Evolutionary conservation across 2,113 vertebrate species (phyloP).

Genomic region (Chascanopsetta lugubris): DNA sequence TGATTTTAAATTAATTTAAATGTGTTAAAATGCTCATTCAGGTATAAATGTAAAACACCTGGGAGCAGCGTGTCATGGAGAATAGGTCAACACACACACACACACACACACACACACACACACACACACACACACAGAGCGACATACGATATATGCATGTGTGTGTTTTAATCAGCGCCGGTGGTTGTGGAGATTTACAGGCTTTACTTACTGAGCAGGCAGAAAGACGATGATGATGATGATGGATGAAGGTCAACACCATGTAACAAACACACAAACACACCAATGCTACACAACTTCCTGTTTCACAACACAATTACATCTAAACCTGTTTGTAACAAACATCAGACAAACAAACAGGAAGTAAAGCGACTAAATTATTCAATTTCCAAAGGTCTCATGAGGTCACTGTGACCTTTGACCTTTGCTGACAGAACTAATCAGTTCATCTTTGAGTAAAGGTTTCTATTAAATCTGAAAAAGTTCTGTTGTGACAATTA

Average conservation of each 20-base stretch:
- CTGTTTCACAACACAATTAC: background rate
- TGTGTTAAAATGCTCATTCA: slow-evolving; percentile 41
- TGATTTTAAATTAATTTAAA: too few relatives aligned
- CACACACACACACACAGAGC: slow-evolving; percentile 41
- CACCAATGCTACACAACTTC: background rate
- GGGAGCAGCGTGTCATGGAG: slow-evolving; percentile 54
- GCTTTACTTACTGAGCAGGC: slow-evolving; percentile 83
- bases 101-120: slow-evolving; percentile 1
- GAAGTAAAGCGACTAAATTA: too few relatives aligned
- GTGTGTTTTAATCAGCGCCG: slow-evolving; percentile 83
- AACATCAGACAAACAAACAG: too few relatives aligned
- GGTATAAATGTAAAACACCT: background rate
- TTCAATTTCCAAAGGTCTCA: too few relatives aligned
- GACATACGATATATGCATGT: slow-evolving; percentile 79
- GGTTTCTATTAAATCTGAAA: too few relatives aligned
- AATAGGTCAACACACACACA: slow-evolving; percentile 40
- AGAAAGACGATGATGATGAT: slow-evolving; percentile 70
- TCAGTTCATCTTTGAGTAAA: too few relatives aligned
- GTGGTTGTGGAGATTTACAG: slow-evolving; percentile 80
- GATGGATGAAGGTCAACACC: background rate
- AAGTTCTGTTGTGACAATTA: too few relatives aligned
- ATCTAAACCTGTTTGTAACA: too few relatives aligned
- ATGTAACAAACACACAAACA: background rate
- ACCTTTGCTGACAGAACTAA: too few relatives aligned
- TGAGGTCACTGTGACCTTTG: too few relatives aligned